phyloP scores from a whole-genome alignment of 2,113 vertebrate species.

The Vulpes ferrilata region DNA sequence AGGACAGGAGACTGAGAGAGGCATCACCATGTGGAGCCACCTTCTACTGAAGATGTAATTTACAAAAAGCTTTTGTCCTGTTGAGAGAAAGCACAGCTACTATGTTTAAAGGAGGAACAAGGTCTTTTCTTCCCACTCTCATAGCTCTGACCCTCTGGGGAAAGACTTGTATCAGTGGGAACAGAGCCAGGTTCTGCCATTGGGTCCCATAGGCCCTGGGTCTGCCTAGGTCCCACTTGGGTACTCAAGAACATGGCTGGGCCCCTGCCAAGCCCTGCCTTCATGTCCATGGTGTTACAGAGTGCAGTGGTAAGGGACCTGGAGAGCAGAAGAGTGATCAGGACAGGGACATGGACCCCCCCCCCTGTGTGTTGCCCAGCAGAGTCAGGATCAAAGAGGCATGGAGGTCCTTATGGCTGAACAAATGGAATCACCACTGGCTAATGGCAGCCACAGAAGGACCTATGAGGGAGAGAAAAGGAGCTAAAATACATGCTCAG shows the following conservation, averaged over 20 bases:
- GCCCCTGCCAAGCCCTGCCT: neutral
- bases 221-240: neutral
- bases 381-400: neutral
- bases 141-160: neutral
- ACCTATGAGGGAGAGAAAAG: neutral
- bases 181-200: neutral
- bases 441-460: neutral
- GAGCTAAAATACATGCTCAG: neutral
- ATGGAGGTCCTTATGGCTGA: neutral
- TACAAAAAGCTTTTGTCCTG: neutral
- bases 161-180: neutral
- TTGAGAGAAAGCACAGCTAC: neutral
- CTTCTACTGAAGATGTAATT: neutral
- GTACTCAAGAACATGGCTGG: neutral
- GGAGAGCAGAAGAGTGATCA: neutral
- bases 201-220: fast-evolving
- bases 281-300: fast-evolving
- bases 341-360: neutral
- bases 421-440: neutral
- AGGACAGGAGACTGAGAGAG: neutral
- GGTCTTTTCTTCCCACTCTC: neutral
- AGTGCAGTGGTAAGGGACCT: neutral
- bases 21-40: neutral
- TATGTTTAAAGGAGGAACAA: neutral
- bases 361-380: neutral